Conservation (phyloP, 1,140 invertebrate species). For the Aethina tumida region DNA sequence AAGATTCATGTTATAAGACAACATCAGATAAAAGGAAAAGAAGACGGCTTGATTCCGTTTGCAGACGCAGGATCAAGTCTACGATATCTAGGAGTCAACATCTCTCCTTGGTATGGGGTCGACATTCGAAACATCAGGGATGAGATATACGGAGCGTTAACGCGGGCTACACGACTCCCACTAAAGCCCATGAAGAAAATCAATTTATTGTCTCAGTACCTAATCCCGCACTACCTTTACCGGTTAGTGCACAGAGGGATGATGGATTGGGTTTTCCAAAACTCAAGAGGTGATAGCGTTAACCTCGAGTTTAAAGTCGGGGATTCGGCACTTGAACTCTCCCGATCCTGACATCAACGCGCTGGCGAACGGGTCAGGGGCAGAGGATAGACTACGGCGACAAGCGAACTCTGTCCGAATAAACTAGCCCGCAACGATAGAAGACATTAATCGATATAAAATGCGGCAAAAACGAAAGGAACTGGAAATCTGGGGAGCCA, state of each 20-base stretch:
- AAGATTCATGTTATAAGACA: conserved; percentile 20
- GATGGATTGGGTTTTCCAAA: no score
- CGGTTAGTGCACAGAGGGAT: not conserved
- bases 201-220: conserved; percentile 16
- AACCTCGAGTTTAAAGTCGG: no score
- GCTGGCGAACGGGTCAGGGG: conserved; percentile 10
- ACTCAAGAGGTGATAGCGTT: no score
- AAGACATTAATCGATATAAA: not conserved
- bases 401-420: conserved; percentile 5
- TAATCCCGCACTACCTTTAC: conserved; percentile 21
- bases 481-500: conserved; percentile 6
- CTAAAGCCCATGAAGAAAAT: conserved; percentile 23
- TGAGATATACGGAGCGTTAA: conserved; percentile 5
- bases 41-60: conserved; percentile 13
- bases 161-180: conserved; percentile 6
- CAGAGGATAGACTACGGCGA: conserved; percentile 8
- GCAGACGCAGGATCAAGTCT: conserved; percentile 10
- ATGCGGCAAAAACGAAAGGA: conserved; percentile 2
- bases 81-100: conserved; percentile 18
- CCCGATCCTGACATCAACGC: conserved; percentile 16
- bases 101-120: conserved; percentile 21
- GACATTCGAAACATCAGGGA: conserved; percentile 4
- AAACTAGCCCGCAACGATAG: conserved; percentile 2
- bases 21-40: conserved; percentile 10
- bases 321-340: conserved; percentile 6